phyloP scores from a whole-genome alignment of 2,888 invertebrate species.

The Caenorhabditis macrosperma region DNA sequence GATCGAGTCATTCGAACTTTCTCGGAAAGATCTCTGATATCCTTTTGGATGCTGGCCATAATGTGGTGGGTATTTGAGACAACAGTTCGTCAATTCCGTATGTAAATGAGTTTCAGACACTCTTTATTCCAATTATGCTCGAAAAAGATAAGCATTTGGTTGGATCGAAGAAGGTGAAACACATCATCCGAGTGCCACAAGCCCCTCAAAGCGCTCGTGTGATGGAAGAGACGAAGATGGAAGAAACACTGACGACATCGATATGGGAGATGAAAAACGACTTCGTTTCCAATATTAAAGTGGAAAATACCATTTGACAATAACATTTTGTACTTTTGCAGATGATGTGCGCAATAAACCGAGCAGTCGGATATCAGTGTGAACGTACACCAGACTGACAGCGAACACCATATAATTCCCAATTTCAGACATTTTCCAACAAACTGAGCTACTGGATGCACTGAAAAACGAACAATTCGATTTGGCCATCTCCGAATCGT shows the following conservation, averaged over 20 bases:
- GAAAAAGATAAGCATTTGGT: slow-evolving; percentile 29
- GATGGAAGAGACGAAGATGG: not conserved
- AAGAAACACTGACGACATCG: slow-evolving; percentile 12
- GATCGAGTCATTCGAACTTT: slow-evolving; percentile 59
- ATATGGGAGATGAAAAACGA: slow-evolving; percentile 26
- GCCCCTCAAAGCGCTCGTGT: slow-evolving; percentile 16
- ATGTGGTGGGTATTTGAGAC: slow-evolving; percentile 50
- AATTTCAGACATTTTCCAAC: slow-evolving; percentile 32
- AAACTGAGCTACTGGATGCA: slow-evolving; percentile 19
- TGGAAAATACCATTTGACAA: too few relatives aligned
- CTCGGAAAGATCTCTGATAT: slow-evolving; percentile 63
- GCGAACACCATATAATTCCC: not conserved
- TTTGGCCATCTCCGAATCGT: slow-evolving; percentile 34
- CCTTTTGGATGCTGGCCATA: slow-evolving; percentile 55
- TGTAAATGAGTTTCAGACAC: slow-evolving; percentile 14
- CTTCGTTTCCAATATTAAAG: not conserved
- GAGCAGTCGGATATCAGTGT: slow-evolving; percentile 25
- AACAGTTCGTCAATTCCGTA: not conserved
- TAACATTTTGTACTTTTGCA: too few relatives aligned
- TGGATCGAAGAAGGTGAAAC: slow-evolving; percentile 50
- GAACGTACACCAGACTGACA: slow-evolving; percentile 14
- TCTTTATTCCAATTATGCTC: slow-evolving; percentile 35
- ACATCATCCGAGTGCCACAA: slow-evolving; percentile 20
- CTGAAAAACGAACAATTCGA: slow-evolving; percentile 47
- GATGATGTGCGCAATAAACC: slow-evolving; percentile 17